phyloP scores from a whole-genome alignment of 2,888 invertebrate genomes.

The Sturmia bella region DNA sequence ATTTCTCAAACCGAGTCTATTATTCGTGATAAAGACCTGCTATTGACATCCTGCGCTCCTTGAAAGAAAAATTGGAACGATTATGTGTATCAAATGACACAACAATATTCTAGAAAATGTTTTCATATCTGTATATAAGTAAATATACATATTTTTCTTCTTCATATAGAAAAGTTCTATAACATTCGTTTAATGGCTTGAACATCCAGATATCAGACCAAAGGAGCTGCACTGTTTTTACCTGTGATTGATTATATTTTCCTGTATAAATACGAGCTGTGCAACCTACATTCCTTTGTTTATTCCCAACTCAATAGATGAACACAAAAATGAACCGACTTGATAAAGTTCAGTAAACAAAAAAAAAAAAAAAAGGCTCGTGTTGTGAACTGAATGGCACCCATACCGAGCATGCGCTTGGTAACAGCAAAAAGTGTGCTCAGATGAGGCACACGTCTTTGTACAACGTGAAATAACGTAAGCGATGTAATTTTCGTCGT shows the following conservation, averaged over 20 bases:
- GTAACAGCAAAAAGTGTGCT: neutral
- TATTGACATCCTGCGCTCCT: no score
- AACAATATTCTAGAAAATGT: no score
- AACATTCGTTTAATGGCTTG: constrained; percentile 14
- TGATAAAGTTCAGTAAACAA: constrained; percentile 8
- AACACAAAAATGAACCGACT: neutral
- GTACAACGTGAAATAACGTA: no score
- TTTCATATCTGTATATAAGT: neutral
- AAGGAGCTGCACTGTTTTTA: neutral
- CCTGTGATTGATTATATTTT: neutral
- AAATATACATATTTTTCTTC: neutral
- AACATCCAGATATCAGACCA: constrained; percentile 15
- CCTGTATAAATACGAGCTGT: neutral
- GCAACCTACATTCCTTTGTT: neutral
- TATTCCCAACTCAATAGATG: neutral
- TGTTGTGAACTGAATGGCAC: constrained; percentile 39
- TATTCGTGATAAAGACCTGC: no score
- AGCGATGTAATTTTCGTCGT: no score
- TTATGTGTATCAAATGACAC: no score
- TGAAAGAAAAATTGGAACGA: no score
- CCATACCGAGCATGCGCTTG: constrained; percentile 56
- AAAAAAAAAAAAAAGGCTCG: no score
- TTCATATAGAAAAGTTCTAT: neutral
- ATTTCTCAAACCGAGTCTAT: no score
- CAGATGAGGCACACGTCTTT: no score